phyloP scores from a whole-genome alignment of 2,888 invertebrate species.

The Omphaloscelis lunosa region DNA sequence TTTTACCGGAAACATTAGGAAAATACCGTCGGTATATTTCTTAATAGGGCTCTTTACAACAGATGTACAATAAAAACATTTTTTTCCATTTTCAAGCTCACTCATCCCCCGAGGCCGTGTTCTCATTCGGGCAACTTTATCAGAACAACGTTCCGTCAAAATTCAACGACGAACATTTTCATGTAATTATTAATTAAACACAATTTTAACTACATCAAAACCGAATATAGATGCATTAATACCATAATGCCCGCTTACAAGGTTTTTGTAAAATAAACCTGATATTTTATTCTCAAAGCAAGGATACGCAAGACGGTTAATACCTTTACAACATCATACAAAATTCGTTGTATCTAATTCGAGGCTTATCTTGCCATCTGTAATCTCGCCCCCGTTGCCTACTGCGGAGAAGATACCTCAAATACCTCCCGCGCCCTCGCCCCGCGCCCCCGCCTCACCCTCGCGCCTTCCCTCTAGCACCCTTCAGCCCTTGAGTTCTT shows the following conservation, averaged over 20 bases:
- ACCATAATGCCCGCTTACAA: conserved; percentile 71
- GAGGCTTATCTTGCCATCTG: conserved; percentile 90
- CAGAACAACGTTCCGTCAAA: conserved; percentile 27
- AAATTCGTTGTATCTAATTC: conserved; percentile 90
- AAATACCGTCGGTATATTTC: conserved; percentile 18
- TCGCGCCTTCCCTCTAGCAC: conserved; percentile 71
- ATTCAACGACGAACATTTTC: conserved; percentile 41
- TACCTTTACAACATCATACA: conserved; percentile 88
- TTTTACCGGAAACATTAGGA: conserved; percentile 3
- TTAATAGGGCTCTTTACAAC: conserved; percentile 33
- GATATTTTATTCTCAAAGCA: conserved; percentile 88
- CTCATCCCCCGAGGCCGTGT: conserved; percentile 46
- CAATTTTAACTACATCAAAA: conserved; percentile 54
- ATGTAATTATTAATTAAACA: conserved; percentile 52
- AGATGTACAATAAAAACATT: conserved; percentile 23
- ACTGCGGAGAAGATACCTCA: conserved; percentile 82
- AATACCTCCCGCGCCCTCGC: conserved; percentile 75
- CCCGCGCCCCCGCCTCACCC: conserved; percentile 57
- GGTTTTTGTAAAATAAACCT: conserved; percentile 81
- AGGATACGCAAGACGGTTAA: conserved; percentile 81
- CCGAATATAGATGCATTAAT: conserved; percentile 64
- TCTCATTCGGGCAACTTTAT: conserved; percentile 45
- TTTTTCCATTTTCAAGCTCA: conserved; percentile 50
- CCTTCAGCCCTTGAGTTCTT: conserved; percentile 82
- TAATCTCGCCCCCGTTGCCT: conserved; percentile 85